A percentile compares a stretch with the other conserved stretches of the same genome.
phyloP scores from a whole-genome alignment of 2,113 vertebrate genomes.

The Fregetta grallaria region DNA sequence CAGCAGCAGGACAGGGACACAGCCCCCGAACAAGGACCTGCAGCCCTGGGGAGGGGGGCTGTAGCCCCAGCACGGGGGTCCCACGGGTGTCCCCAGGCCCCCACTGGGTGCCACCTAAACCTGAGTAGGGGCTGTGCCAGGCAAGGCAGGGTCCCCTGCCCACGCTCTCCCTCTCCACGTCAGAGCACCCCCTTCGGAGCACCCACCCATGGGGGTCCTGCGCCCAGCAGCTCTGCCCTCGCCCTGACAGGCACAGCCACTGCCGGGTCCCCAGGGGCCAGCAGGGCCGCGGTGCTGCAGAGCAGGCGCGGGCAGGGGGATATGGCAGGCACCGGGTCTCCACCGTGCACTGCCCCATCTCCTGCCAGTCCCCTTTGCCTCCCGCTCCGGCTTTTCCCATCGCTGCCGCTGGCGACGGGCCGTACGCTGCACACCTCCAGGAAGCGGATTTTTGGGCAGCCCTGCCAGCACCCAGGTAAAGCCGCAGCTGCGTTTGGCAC shows the following conservation, averaged over 20 bases:
- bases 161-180: not conserved
- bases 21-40: not conserved
- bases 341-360: accelerated
- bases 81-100: accelerated
- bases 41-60: too few relatives aligned
- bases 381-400: not conserved
- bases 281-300: not conserved
- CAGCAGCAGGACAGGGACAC: not conserved
- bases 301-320: accelerated
- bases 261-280: not conserved
- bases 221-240: not conserved
- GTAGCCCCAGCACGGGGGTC: not conserved
- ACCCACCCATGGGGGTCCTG: not conserved
- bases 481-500: accelerated
- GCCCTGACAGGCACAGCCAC: accelerated
- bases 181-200: not conserved
- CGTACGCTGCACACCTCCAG: not conserved
- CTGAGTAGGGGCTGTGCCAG: accelerated
- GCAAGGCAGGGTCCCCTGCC: accelerated
- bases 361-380: not conserved
- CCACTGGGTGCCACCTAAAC: too few relatives aligned
- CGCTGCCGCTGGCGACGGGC: accelerated
- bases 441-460: not conserved
- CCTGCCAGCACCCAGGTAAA: not conserved
- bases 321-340: accelerated